A percentile compares a stretch with the other conserved stretches of the same genome.
Evolutionary conservation across 2,797 vertebrate species (phyloP).

Genomic region (Tauraco hartlaubi): DNA sequence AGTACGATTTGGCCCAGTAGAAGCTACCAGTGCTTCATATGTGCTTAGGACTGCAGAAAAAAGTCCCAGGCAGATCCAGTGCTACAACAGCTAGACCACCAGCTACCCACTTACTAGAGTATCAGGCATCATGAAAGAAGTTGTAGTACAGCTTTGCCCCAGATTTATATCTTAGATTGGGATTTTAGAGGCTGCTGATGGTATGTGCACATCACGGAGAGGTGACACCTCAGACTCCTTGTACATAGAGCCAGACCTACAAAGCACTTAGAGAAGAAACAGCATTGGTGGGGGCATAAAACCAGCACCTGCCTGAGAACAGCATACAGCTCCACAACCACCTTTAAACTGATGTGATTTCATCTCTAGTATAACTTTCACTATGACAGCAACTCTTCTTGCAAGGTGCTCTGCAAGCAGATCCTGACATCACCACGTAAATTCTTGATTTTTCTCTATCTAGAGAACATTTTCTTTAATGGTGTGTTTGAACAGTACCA

Average conservation of each 20-base stretch:
- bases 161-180: neutral
- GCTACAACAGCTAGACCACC: neutral
- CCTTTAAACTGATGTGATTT: neutral
- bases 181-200: neutral
- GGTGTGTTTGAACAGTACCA: neutral
- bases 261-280: neutral
- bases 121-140: neutral
- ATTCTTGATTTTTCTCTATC: neutral
- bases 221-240: neutral
- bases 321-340: neutral
- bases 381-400: neutral
- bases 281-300: neutral
- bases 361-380: neutral
- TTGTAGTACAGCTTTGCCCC: neutral
- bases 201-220: fast-evolving
- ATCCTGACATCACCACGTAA: neutral
- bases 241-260: neutral
- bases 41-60: neutral
- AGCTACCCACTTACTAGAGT: neutral
- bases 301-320: neutral
- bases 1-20: neutral
- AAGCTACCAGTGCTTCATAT: neutral
- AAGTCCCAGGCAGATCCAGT: fast-evolving
- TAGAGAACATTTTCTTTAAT: conserved; percentile 25
- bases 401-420: neutral